Base-by-base conservation (phyloP, 2,888 invertebrate genomes). In the Strigamia transsilvanica region DNA sequence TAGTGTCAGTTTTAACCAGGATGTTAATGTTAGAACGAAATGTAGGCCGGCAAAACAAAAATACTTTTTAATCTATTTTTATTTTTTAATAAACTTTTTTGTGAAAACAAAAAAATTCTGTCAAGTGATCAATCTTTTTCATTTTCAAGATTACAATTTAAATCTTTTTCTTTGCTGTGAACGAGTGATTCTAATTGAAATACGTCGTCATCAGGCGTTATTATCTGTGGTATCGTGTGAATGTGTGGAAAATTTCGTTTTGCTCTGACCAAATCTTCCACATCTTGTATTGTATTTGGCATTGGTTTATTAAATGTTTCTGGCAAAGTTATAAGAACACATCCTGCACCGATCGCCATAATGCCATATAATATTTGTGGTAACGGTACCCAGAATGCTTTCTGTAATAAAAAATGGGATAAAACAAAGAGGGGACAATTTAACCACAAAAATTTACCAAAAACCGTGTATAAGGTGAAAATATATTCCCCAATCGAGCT, bases 281-380 rank as follows among this genome's bases (percentile, higher is more conserved):
- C 79, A 46, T 82, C 82, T 27, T 82, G 12, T 12, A 82, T 82
- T 15, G 82, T 73, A n/a, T 61, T 46, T 23, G 81, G 61, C 81
- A 82, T 23, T n/a, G 82, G 82, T 18, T 73, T 21, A 32, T 77
- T 73, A 13, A 66, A 51, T 13, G 82, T 82, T 34, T 82, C 82
- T 18, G 80, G 82, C 9, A 82, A 42, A 10, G 61, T 42, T 10
- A 66, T 2, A 0, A 73, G 4, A n/a, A 56, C 23, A 15, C n/a
- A 23, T 13, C 78, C 80, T n/a, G 82, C 81, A 13, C 61, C 15
- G 0, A 82, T 38, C 10, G 38, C 66, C 42, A 81, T 61, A 13
- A 56, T n/a, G 0, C 82, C 82, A n/a, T 66, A 81, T 6, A 61
- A 5, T 13, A 81, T 13, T 18, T 66, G 66, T 1, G 81, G 81